phyloP scores from a whole-genome alignment of 2,888 invertebrate genomes.

The Homarus gammarus region DNA sequence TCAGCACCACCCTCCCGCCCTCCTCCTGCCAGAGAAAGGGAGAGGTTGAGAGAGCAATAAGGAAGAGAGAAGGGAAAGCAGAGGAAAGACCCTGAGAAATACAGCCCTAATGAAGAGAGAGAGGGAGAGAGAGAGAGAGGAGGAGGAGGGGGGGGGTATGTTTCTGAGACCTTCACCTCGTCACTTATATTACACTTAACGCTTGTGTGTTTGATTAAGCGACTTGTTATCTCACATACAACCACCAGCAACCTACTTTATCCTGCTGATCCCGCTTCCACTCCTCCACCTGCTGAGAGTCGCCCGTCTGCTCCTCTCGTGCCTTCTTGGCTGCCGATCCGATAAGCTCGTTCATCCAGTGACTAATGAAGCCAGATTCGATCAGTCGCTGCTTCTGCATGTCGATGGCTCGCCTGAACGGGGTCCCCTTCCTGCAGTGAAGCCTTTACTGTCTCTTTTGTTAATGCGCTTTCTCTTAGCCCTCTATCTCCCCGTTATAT shows the following conservation, averaged over 20 bases:
- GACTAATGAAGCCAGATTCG: conserved; percentile 31
- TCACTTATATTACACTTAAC: not conserved
- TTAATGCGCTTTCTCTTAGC: not conserved
- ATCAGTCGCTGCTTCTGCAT: conserved; percentile 40
- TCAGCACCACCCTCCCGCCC: too few species aligned
- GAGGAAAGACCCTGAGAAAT: too few species aligned
- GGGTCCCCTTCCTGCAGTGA: conserved; percentile 30
- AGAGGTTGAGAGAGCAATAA: too few species aligned
- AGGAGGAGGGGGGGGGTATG: not conserved
- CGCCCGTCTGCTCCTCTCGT: not conserved
- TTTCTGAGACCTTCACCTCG: not conserved
- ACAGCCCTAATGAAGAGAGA: not conserved
- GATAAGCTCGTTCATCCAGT: conserved; percentile 35
- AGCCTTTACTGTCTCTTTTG: not conserved
- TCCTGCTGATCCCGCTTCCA: not conserved
- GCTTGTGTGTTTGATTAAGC: not conserved
- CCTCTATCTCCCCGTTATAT: too few species aligned
- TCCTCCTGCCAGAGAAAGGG: too few species aligned
- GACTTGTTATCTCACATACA: not conserved
- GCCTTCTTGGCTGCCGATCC: conserved; percentile 36
- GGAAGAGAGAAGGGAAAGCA: too few species aligned
- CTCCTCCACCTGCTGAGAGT: not conserved
- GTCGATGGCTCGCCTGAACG: conserved; percentile 40
- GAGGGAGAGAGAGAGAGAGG: not conserved
- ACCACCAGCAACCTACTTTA: not conserved